phyloP scores from a whole-genome alignment of 2,797 vertebrate species.

The Clarias fuscus region DNA sequence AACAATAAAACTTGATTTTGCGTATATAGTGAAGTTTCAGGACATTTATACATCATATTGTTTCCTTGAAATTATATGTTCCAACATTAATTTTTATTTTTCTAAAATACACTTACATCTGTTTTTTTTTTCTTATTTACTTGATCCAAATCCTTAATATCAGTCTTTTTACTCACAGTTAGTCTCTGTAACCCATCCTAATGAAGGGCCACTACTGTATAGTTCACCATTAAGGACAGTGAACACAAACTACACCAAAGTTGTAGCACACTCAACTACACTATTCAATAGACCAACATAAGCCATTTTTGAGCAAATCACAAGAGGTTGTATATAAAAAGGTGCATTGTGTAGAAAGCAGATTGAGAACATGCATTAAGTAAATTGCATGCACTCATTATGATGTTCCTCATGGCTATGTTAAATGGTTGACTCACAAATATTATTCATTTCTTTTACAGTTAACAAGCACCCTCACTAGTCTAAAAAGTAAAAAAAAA shows the following conservation, averaged over 20 bases:
- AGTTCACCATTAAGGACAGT: no score
- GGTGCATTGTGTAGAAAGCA: background rate
- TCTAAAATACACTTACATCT: background rate
- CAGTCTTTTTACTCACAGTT: background rate
- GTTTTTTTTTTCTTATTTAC: background rate
- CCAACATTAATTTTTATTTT: background rate
- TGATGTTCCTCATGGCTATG: background rate
- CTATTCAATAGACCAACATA: background rate
- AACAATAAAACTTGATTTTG: background rate
- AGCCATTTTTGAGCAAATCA: background rate
- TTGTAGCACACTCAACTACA: background rate
- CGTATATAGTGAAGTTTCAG: background rate
- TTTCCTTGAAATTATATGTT: background rate
- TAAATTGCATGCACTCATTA: background rate
- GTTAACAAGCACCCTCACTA: background rate
- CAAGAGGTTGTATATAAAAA: background rate
- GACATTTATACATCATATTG: background rate
- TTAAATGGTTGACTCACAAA: background rate
- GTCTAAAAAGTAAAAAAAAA: background rate
- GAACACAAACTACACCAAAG: background rate
- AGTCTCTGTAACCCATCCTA: background rate
- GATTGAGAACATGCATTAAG: background rate
- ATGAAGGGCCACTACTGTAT: background rate
- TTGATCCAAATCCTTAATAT: background rate
- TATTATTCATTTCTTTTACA: no score